These are phyloP conservation scores for Solen grandis DNA, from an alignment of 1,140 invertebrate genomes.

Conservation along the genomic window DNA sequence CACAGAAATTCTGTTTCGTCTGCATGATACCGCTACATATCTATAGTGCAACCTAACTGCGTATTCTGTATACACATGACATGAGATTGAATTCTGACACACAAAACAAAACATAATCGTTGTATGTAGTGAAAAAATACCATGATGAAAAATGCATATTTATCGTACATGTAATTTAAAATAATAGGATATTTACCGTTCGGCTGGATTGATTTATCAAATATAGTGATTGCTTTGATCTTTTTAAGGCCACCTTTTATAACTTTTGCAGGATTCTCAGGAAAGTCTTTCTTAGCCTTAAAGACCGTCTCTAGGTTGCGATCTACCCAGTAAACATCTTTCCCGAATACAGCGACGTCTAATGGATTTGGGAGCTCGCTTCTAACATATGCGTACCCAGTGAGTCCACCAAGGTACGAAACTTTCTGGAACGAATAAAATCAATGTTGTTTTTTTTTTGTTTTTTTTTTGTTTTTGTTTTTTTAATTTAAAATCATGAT, in stretches of 20 bases:
- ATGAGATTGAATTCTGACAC: too few relatives aligned
- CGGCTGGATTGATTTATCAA: slow-evolving; percentile 85
- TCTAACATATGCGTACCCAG: slow-evolving; percentile 86
- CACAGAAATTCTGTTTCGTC: too few relatives aligned
- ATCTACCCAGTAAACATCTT: slow-evolving; percentile 97
- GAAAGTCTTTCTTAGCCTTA: slow-evolving; percentile 61
- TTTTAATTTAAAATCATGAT: too few relatives aligned
- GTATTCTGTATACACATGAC: too few relatives aligned
- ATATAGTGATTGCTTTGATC: slow-evolving; percentile 94
- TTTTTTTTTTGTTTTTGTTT: too few relatives aligned
- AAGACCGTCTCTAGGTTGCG: slow-evolving; percentile 86
- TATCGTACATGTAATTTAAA: too few relatives aligned
- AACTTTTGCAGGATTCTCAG: slow-evolving; percentile 70
- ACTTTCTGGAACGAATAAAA: slow-evolving; percentile 77
- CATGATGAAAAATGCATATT: too few relatives aligned
- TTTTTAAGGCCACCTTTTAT: slow-evolving; percentile 91
- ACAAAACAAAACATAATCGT: too few relatives aligned
- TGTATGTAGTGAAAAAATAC: too few relatives aligned
- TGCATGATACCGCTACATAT: too few relatives aligned
- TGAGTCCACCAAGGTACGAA: slow-evolving; percentile 80
- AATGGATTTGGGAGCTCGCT: slow-evolving; percentile 96
- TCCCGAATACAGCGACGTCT: slow-evolving; percentile 91
- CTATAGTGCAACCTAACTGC: too few relatives aligned
- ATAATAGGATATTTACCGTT: slow-evolving; percentile 57
- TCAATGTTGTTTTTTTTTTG: too few relatives aligned